phyloP scores from a whole-genome alignment of 2,797 vertebrate genomes.

The Peromyscus eremicus region DNA sequence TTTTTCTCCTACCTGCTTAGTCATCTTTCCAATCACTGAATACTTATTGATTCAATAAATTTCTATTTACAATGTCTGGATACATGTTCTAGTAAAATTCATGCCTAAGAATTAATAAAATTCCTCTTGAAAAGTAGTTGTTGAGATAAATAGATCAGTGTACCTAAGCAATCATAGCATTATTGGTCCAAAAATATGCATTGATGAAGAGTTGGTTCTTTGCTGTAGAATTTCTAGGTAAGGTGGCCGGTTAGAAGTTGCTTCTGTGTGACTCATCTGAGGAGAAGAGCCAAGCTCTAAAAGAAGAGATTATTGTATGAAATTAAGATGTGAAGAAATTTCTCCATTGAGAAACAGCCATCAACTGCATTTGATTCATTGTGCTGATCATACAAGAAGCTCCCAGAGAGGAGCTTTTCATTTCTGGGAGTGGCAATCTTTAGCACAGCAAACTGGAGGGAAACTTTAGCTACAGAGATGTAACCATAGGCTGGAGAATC shows the following conservation, averaged over 20 bases:
- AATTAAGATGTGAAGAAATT: background rate
- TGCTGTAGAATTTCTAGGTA: background rate
- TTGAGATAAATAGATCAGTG: background rate
- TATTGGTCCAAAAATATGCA: background rate
- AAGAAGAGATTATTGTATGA: too few relatives aligned
- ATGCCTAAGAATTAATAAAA: conserved; percentile 62
- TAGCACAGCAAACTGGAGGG: background rate
- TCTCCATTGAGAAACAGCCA: background rate
- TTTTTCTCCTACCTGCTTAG: background rate
- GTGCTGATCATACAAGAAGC: background rate
- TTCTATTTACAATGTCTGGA: conserved; percentile 79
- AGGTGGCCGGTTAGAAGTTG: background rate
- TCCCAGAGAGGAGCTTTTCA: too few relatives aligned
- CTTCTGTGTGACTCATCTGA: background rate
- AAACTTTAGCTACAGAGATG: background rate
- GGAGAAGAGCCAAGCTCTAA: background rate
- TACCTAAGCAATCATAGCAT: background rate
- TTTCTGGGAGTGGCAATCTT: too few relatives aligned
- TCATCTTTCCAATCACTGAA: background rate
- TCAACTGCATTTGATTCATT: background rate
- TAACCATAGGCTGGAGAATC: too few relatives aligned
- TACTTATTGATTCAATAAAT: conserved; percentile 75
- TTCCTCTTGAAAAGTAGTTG: background rate
- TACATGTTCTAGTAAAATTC: conserved; percentile 85
- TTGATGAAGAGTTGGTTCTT: background rate